Percentiles rank a stretch among this genome's conserved stretches.
These are phyloP conservation scores for Aspidiotus destructor DNA, from an alignment of 2,888 invertebrate genomes.

Conservation along the genomic window DNA sequence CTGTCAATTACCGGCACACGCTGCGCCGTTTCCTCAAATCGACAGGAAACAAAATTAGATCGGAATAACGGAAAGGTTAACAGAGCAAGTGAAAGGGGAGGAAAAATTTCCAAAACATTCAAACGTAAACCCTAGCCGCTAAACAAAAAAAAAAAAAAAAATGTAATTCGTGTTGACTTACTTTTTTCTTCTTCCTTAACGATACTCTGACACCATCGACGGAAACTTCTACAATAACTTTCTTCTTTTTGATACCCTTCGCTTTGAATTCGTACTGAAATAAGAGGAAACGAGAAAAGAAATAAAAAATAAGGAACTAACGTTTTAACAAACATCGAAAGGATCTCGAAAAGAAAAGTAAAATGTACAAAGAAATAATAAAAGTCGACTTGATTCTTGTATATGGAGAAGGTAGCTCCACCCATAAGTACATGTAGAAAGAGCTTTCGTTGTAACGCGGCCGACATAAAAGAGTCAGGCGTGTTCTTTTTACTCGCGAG, in stretches of 20 bases:
- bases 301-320: background rate
- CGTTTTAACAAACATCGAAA: conserved; percentile 6
- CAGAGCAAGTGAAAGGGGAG: no score
- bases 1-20: no score
- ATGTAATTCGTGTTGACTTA: conserved; percentile 35
- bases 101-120: no score
- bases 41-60: no score
- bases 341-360: conserved; percentile 2
- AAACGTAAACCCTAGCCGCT: no score
- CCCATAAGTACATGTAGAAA: no score
- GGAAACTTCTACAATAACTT: conserved; percentile 88
- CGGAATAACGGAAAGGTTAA: no score
- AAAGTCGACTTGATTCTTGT: background rate
- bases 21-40: no score
- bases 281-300: conserved; percentile 36
- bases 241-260: conserved; percentile 93
- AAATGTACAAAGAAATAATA: conserved; percentile 2
- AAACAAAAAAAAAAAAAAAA: background rate
- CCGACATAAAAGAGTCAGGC: no score
- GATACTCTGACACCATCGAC: conserved; percentile 89
- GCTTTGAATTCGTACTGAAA: conserved; percentile 97
- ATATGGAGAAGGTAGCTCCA: no score
- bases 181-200: conserved; percentile 65
- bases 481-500: no score
- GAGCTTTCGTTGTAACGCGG: no score